Conservation (phyloP, 2,888 invertebrate genomes). For the Epinotia demarniana region DNA sequence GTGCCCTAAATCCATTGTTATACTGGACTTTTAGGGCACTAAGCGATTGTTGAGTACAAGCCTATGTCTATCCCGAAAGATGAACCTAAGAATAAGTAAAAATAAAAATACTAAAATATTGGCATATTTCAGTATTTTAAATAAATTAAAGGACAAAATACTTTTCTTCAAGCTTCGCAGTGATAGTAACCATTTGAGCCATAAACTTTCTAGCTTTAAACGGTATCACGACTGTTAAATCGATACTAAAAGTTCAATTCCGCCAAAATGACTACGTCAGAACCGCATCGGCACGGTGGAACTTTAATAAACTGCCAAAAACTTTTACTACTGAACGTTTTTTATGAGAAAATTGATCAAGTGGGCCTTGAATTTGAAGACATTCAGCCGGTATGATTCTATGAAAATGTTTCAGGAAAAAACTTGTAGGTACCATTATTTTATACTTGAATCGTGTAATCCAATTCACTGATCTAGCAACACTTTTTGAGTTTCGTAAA, state of each 20-base stretch:
- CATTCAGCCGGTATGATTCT: neutral
- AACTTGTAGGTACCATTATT: neutral
- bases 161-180: neutral
- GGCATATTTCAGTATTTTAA: too few relatives aligned
- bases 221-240: slow-evolving; percentile 39
- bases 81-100: too few relatives aligned
- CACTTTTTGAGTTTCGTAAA: neutral
- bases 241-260: slow-evolving; percentile 44
- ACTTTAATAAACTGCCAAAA: slow-evolving; percentile 24
- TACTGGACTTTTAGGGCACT: too few relatives aligned
- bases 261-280: slow-evolving; percentile 40
- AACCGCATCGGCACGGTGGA: slow-evolving; percentile 12
- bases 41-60: too few relatives aligned
- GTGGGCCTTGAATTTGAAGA: neutral
- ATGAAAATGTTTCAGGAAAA: neutral
- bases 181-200: slow-evolving; percentile 1
- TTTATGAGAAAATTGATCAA: slow-evolving; percentile 7
- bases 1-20: too few relatives aligned
- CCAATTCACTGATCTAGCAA: neutral
- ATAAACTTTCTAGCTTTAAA: slow-evolving; percentile 29
- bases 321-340: slow-evolving; percentile 29
- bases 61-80: too few relatives aligned
- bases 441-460: neutral
- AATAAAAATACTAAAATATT: too few relatives aligned
- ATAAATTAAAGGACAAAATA: neutral